Conservation (phyloP, 2,888 invertebrate species). For the Beris morrisii region DNA sequence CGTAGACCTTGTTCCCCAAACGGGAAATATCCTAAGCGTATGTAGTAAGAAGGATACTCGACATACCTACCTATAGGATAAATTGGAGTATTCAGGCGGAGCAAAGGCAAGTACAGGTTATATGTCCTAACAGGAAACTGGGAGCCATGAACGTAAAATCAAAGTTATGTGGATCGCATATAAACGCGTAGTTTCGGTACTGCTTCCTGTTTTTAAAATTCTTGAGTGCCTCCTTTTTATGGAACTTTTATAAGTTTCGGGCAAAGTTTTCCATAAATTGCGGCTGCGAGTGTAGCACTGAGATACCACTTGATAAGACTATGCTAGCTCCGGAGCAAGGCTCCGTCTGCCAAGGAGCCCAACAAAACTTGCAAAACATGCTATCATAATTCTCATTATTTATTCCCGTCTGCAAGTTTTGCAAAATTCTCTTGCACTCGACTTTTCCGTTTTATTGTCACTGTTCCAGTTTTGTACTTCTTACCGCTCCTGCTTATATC, state of each 20-base stretch:
- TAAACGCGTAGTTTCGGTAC: slow-evolving; percentile 37
- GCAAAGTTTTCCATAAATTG: slow-evolving; percentile 38
- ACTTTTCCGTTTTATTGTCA: slow-evolving; percentile 35
- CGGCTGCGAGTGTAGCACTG: slow-evolving; percentile 32
- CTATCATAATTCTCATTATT: slow-evolving; percentile 34
- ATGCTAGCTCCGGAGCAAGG: slow-evolving; percentile 1
- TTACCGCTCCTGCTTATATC: too few relatives aligned
- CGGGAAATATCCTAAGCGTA: slow-evolving; percentile 17
- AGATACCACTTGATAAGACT: slow-evolving; percentile 32
- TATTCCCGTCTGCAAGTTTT: slow-evolving; percentile 34
- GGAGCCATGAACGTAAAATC: slow-evolving; percentile 33
- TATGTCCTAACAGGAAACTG: slow-evolving; percentile 33
- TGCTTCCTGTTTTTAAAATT: slow-evolving; percentile 38
- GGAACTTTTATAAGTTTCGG: slow-evolving; percentile 33
- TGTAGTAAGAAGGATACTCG: neutral
- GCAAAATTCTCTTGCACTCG: slow-evolving; percentile 24
- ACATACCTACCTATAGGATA: too few relatives aligned
- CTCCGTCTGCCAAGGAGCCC: neutral
- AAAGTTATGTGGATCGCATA: slow-evolving; percentile 38
- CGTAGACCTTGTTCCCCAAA: slow-evolving; percentile 18
- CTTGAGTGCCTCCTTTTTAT: slow-evolving; percentile 35
- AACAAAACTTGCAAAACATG: slow-evolving; percentile 29
- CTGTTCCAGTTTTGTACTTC: slow-evolving; percentile 3
- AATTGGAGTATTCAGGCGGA: neutral
- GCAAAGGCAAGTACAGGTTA: slow-evolving; percentile 14